phyloP scores from a whole-genome alignment of 2,113 vertebrate species.

The Hemiprocne comata region DNA sequence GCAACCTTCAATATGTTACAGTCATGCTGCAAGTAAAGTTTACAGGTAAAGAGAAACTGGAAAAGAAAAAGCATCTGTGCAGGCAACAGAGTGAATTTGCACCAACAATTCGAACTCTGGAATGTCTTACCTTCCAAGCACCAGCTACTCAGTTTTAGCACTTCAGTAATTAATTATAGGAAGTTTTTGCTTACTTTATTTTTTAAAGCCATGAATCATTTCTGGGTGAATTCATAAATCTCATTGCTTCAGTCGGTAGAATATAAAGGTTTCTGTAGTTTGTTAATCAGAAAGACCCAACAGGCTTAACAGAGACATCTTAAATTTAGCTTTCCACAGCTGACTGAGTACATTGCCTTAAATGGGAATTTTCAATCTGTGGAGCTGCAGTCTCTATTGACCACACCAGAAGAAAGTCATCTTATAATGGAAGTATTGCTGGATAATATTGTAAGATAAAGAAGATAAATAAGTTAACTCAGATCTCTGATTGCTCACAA shows the following conservation, averaged over 20 bases:
- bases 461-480: background rate
- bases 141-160: background rate
- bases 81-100: background rate
- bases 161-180: constrained; percentile 42
- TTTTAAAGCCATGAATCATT: constrained; percentile 39
- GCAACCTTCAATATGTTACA: background rate
- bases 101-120: background rate
- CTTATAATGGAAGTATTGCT: background rate
- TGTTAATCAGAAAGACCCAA: constrained; percentile 35
- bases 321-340: constrained; percentile 56
- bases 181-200: constrained; percentile 53
- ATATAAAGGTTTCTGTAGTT: constrained; percentile 26
- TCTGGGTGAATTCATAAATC: constrained; percentile 40
- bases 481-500: background rate
- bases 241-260: background rate
- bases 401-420: constrained; percentile 3
- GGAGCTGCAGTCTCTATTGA: constrained; percentile 16
- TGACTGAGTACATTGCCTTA: constrained; percentile 53
- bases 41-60: background rate
- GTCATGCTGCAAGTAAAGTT: background rate
- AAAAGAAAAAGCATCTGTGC: background rate
- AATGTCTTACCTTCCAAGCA: background rate
- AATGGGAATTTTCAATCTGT: constrained; percentile 44
- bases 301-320: constrained; percentile 40
- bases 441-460: background rate